A percentile compares a stretch with the other conserved stretches of the same genome.
Conservation (phyloP, 2,888 invertebrate species). For the Taenaris catops region DNA sequence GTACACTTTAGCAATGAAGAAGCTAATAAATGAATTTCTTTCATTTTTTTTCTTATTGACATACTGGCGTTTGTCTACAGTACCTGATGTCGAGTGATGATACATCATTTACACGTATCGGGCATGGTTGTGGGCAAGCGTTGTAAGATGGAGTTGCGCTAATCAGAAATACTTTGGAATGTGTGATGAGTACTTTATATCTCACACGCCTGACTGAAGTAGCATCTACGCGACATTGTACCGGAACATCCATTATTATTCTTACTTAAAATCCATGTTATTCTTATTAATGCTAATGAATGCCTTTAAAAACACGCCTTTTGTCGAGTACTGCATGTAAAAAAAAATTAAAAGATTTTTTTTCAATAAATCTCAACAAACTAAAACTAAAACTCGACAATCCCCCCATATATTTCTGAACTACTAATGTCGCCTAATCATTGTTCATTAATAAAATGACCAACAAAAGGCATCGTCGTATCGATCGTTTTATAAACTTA, state of each 20-base stretch:
- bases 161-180: too few relatives aligned
- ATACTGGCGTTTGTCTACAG: too few relatives aligned
- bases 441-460: slow-evolving; percentile 67
- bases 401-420: slow-evolving; percentile 69
- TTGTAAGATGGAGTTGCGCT: too few relatives aligned
- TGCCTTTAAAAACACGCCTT: slow-evolving; percentile 75
- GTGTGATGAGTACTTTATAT: too few relatives aligned
- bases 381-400: slow-evolving; percentile 77
- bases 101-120: too few relatives aligned
- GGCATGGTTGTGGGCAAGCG: too few relatives aligned
- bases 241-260: slow-evolving; percentile 74
- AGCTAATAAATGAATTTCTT: too few relatives aligned
- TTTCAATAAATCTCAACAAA: slow-evolving; percentile 72
- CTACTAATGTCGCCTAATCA: slow-evolving; percentile 75
- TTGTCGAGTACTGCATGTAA: slow-evolving; percentile 62
- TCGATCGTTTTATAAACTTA: slow-evolving; percentile 73
- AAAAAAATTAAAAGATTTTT: slow-evolving; percentile 60
- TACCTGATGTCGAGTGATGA: too few relatives aligned
- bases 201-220: too few relatives aligned
- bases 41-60: too few relatives aligned
- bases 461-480: slow-evolving; percentile 74
- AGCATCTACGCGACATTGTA: too few relatives aligned
- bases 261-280: slow-evolving; percentile 72
- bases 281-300: slow-evolving; percentile 75
- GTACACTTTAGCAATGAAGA: too few relatives aligned